These are phyloP conservation scores for Xylocampa areola DNA, from an alignment of 2,888 invertebrate species.

Conservation along the genomic window DNA sequence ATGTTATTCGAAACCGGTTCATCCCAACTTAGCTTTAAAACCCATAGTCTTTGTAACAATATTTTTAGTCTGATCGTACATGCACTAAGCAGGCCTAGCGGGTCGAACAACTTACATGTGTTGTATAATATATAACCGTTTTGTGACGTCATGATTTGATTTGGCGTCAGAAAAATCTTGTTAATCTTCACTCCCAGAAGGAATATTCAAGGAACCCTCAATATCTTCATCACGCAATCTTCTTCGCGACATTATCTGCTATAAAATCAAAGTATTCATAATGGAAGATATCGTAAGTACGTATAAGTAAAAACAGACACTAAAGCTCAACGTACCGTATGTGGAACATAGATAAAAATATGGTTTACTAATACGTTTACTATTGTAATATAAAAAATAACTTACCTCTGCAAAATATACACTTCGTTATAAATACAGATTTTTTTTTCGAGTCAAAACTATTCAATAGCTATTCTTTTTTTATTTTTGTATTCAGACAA, in stretches of 20 bases:
- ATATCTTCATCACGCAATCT: background rate
- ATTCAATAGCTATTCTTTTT: background rate
- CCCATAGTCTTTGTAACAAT: no score
- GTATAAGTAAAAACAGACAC: constrained; percentile 2
- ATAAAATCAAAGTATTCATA: constrained; percentile 2
- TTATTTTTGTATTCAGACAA: background rate
- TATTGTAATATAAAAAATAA: background rate
- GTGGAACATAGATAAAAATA: background rate
- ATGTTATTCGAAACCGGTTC: no score
- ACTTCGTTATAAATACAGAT: background rate
- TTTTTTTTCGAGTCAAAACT: background rate
- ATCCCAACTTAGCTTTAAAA: no score
- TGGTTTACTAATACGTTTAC: background rate
- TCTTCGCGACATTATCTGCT: background rate
- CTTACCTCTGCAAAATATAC: constrained; percentile 1
- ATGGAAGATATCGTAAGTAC: constrained; percentile 17
- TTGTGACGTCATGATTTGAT: no score
- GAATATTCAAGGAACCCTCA: no score
- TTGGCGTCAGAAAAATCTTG: no score
- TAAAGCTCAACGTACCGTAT: constrained; percentile 5
- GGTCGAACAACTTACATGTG: no score
- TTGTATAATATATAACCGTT: no score
- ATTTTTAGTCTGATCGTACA: no score
- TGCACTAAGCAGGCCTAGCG: no score
- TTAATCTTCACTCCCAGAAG: no score